Base-by-base conservation (phyloP, 2,888 invertebrate genomes). In the Heteromurus nitidus region DNA sequence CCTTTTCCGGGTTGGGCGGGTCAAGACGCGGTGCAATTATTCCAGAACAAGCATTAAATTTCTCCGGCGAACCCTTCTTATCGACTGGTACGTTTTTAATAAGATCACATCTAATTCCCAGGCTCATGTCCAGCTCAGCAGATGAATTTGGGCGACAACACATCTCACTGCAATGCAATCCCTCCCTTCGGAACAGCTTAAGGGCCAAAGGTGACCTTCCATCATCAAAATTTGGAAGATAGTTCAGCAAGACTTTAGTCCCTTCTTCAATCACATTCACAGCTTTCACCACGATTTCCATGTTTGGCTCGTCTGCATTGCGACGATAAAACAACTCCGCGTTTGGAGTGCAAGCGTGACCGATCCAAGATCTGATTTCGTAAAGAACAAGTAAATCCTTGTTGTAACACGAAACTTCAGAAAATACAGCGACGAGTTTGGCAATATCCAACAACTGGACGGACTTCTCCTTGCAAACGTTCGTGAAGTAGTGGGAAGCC, bases 261-360 rank as follows among this genome's bases (percentile, higher is more conserved):
- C 67, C 64, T 16, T 72, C 26, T 0, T 44, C 30, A 28, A 80
- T 68, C 11, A 2, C 1, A n/a, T 55, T 47, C 3, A 83, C 80
- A 18, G 73, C 26, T 30, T 83, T 83, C 44, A 83, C 80, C 16
- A 62, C n/a, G n/a, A 83, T 72, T 50, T 75, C 72, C 44, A 72
- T 55, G 18, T 26, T 74, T 50, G 30, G 22, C 13, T 58, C 75
- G 9, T 18, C 24, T 11, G 16, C 3, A 28, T 30, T 36, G 36
- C 9, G 30, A 0, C 55, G 24, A 16, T 55, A 65, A 30, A 62
- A 50, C 9, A 28, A 36, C 44, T 72, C 72, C 11, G 83, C 42
- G 22, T 72, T 83, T 30, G 80, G 72, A 13, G 53, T 50, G 26
- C 83, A 83, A 9, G 72, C 47, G 20, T 83, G 83, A 0, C 76